phyloP scores from a whole-genome alignment of 2,888 invertebrate genomes.

The Agonopterix alstromeriana region DNA sequence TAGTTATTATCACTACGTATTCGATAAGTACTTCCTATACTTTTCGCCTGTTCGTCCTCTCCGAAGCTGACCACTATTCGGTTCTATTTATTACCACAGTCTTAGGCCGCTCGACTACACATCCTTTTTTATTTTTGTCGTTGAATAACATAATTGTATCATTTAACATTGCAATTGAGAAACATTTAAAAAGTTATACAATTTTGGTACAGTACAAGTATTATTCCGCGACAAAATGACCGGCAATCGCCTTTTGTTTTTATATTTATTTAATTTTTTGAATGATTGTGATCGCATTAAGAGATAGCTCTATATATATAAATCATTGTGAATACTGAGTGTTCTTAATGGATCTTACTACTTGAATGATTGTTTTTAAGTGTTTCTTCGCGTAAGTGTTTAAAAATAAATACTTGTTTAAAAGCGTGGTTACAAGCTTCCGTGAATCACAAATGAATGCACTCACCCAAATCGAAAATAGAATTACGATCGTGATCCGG shows the following conservation, averaged over 20 bases:
- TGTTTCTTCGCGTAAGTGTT: constrained; percentile 49
- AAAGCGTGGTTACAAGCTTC: constrained; percentile 48
- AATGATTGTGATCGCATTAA: constrained; percentile 58
- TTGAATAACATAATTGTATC: constrained; percentile 3
- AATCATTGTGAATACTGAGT: constrained; percentile 51
- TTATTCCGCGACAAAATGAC: constrained; percentile 33
- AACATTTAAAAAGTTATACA: no score
- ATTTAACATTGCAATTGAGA: no score
- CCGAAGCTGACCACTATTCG: constrained; percentile 28
- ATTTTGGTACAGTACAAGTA: not conserved
- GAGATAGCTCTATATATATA: constrained; percentile 39
- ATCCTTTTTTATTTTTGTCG: constrained; percentile 7
- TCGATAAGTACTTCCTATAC: constrained; percentile 23
- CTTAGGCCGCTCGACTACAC: constrained; percentile 34
- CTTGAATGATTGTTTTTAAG: constrained; percentile 55
- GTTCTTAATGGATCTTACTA: constrained; percentile 47
- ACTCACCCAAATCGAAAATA: not conserved
- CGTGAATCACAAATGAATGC: not conserved
- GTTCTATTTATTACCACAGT: constrained; percentile 18
- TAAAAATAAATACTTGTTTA: constrained; percentile 23
- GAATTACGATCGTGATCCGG: constrained; percentile 9
- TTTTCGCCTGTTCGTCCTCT: constrained; percentile 38
- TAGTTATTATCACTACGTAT: constrained; percentile 16
- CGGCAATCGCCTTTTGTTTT: constrained; percentile 52
- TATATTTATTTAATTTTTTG: constrained; percentile 48